phyloP scores from a whole-genome alignment of 2,797 vertebrate species.

The Onychomys arenicola region DNA sequence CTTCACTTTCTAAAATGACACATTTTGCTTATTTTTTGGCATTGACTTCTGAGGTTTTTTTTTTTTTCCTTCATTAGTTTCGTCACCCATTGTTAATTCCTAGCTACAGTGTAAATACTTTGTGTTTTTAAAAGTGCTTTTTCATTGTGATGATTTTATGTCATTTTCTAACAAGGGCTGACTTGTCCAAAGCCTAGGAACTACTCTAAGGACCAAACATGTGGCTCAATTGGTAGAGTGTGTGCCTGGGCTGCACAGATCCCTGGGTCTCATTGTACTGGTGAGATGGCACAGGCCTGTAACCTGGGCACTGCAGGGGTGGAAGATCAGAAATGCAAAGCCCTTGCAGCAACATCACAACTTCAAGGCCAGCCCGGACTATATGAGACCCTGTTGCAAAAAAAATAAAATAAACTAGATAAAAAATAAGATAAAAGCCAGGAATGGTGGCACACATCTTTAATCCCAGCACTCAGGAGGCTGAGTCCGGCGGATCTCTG shows the following conservation, averaged over 20 bases:
- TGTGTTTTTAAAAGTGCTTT: constrained; percentile 5
- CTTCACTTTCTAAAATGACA: not conserved
- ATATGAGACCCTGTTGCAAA: not conserved
- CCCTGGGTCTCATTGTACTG: not conserved
- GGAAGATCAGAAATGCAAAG: not conserved
- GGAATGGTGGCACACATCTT: not conserved
- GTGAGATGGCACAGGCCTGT: not conserved
- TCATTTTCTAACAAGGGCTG: constrained; percentile 11
- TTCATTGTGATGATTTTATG: not conserved
- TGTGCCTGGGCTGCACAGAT: not conserved
- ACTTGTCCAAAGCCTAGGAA: not conserved
- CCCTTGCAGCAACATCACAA: not conserved
- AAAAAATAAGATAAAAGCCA: not conserved
- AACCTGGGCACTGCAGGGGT: not conserved
- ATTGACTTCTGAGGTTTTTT: not conserved
- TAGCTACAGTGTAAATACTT: not conserved
- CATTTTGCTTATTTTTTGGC: not conserved
- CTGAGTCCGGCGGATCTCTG: not conserved
- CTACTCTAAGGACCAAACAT: not conserved
- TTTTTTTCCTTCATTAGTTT: not conserved
- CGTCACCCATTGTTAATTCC: not conserved
- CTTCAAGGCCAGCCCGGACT: not conserved
- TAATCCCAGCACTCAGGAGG: not conserved
- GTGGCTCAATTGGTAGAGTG: not conserved
- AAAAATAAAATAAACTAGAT: not conserved